Conservation (phyloP, 1,140 invertebrate genomes). For the Apolygus lucorum region DNA sequence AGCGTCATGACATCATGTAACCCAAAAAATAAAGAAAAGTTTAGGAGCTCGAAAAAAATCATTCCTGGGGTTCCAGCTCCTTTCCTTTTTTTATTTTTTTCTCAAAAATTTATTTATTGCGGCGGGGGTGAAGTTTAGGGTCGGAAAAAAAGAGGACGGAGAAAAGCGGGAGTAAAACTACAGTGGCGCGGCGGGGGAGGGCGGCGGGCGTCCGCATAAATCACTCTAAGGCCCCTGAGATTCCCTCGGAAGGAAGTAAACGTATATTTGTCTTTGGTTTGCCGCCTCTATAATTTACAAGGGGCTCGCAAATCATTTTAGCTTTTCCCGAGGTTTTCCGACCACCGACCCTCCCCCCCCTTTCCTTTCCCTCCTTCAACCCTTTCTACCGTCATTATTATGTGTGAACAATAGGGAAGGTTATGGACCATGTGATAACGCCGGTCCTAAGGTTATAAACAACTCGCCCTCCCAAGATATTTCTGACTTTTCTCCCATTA, state of each 20-base stretch:
- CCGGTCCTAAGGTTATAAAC: not conserved
- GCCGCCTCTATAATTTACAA: constrained; percentile 9
- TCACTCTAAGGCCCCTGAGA: constrained; percentile 9
- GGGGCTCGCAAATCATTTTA: constrained; percentile 8
- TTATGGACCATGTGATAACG: not conserved
- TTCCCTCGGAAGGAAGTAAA: not conserved
- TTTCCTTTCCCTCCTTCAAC: not conserved
- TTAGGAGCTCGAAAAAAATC: constrained; percentile 2
- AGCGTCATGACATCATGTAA: constrained; percentile 1
- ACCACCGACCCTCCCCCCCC: not conserved
- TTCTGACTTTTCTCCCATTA: not conserved
- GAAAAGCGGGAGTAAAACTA: not conserved
- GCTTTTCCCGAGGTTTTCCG: not conserved
- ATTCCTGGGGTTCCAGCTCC: constrained; percentile 2
- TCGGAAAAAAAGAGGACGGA: not conserved
- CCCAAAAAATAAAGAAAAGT: not conserved
- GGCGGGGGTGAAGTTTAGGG: not conserved
- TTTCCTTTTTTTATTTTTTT: too few relatives aligned
- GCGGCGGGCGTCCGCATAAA: not conserved
- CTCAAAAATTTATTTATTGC: not conserved
- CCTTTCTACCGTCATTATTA: not conserved
- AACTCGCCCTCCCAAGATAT: not conserved
- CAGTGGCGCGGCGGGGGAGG: not conserved
- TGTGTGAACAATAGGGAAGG: not conserved
- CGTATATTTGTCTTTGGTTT: constrained; percentile 15